phyloP scores from a whole-genome alignment of 2,888 invertebrate species.

The Fragum sueziense region DNA sequence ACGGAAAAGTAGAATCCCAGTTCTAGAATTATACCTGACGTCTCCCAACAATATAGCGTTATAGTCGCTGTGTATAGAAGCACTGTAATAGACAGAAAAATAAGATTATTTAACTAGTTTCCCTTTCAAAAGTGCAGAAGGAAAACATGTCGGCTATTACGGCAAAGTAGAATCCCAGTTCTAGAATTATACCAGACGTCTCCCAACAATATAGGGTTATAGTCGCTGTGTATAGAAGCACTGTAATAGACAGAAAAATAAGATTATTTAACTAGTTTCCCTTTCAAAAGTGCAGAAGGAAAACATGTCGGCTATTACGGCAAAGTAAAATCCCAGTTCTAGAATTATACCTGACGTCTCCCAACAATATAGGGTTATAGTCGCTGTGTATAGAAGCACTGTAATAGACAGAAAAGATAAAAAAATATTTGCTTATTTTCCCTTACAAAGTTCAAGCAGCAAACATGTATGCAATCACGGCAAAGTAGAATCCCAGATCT shows the following conservation, averaged over 20 bases:
- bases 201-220: background rate
- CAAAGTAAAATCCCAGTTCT: background rate
- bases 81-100: slow-evolving; percentile 1
- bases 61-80: background rate
- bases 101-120: background rate
- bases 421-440: background rate
- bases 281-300: background rate
- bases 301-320: background rate
- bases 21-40: background rate
- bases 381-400: slow-evolving; percentile 3
- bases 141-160: background rate
- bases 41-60: background rate
- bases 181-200: background rate
- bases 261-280: background rate
- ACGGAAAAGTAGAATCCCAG: background rate
- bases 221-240: background rate
- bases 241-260: background rate
- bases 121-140: background rate
- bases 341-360: background rate
- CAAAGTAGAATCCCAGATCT: background rate
- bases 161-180: background rate
- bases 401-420: background rate
- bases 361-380: background rate
- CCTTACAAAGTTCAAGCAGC: background rate
- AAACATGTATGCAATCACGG: background rate